Evolutionary conservation across 2,888 invertebrate species (phyloP).

Genomic region (Abrostola tripartita): DNA sequence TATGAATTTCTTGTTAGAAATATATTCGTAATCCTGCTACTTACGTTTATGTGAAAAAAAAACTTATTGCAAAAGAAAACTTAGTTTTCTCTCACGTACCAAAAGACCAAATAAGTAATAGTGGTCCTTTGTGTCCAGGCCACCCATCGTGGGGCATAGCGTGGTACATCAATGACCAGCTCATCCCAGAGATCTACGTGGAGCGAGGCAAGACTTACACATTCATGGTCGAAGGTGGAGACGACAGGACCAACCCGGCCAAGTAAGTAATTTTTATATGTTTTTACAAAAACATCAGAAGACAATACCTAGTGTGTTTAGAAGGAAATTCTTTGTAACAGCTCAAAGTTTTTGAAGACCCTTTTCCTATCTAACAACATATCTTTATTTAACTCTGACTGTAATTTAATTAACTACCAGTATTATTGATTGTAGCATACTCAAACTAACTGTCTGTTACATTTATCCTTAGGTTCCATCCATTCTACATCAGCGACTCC

Average conservation of each 20-base stretch:
- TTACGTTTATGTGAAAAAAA: neutral
- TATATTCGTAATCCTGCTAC: neutral
- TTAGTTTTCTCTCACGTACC: neutral
- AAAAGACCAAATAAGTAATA: neutral
- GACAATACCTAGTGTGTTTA: too few species aligned
- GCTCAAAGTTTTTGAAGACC: too few species aligned
- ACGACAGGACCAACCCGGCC: conserved; percentile 93
- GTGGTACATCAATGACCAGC: conserved; percentile 96
- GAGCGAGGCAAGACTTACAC: conserved; percentile 95
- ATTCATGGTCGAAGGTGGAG: conserved; percentile 95
- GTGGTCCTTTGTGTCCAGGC: conserved; percentile 72
- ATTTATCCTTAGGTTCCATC: conserved; percentile 91
- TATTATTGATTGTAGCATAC: neutral
- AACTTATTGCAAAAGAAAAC: too few species aligned
- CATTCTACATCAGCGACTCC: conserved; percentile 96
- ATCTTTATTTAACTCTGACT: too few species aligned
- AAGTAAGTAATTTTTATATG: conserved; percentile 81
- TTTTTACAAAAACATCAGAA: neutral
- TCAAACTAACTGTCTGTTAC: neutral
- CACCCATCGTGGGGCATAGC: conserved; percentile 96
- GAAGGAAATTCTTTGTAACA: too few species aligned
- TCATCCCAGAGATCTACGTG: conserved; percentile 96
- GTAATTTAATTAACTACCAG: neutral
- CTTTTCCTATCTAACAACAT: too few species aligned
- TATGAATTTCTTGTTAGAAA: conserved; percentile 9